phyloP scores from a whole-genome alignment of 2,888 invertebrate genomes.

The Zhengitettix transpicula region DNA sequence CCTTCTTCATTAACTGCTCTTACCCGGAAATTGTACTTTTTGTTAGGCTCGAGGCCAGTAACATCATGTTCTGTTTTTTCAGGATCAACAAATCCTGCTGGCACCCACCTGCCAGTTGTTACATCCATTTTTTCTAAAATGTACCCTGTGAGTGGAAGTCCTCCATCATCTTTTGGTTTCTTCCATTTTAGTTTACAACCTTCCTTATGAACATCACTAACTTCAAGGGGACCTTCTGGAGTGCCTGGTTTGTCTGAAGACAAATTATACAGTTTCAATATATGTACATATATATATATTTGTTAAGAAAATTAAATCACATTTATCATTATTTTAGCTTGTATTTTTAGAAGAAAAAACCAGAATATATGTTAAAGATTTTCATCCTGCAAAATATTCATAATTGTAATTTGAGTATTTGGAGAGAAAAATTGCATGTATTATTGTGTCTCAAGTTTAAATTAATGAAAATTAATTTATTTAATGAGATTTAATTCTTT shows the following conservation, averaged over 20 bases:
- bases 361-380: too few relatives aligned
- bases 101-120: conserved; percentile 73
- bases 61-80: conserved; percentile 68
- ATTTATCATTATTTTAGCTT: too few relatives aligned
- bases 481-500: too few relatives aligned
- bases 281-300: neutral
- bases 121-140: conserved; percentile 90
- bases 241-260: conserved; percentile 60
- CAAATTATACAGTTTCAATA: neutral
- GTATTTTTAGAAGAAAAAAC: too few relatives aligned
- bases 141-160: conserved; percentile 77
- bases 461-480: too few relatives aligned
- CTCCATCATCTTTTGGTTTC: conserved; percentile 92
- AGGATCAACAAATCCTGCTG: conserved; percentile 41
- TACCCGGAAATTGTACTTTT: conserved; percentile 94
- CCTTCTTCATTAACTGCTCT: conserved; percentile 95
- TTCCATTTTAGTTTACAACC: conserved; percentile 89
- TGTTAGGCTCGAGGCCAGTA: conserved; percentile 81
- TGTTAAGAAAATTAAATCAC: too few relatives aligned
- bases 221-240: conserved; percentile 84
- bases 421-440: too few relatives aligned
- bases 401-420: too few relatives aligned
- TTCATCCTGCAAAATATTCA: too few relatives aligned
- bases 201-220: conserved; percentile 79
- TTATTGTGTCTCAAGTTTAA: too few relatives aligned